A percentile compares a stretch with the other conserved stretches of the same genome.
These are phyloP conservation scores for Encarsia formosa DNA, from an alignment of 2,888 invertebrate species.

Conservation along the genomic window DNA sequence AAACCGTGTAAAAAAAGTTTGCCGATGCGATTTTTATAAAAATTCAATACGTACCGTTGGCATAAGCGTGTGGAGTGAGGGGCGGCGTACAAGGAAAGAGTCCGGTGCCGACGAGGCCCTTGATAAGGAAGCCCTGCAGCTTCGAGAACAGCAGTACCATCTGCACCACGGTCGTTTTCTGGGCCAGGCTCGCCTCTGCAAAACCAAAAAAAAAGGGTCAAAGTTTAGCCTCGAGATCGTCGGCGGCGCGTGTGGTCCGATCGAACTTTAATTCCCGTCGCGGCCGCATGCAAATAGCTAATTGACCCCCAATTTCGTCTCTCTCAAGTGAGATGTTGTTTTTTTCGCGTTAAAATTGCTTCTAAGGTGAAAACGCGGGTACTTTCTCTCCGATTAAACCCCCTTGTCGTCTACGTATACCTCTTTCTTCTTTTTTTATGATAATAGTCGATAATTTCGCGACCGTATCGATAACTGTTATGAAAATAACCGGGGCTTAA, in stretches of 20 bases:
- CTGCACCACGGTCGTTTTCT: slow-evolving; percentile 56
- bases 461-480: not conserved
- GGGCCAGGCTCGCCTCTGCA: slow-evolving; percentile 43
- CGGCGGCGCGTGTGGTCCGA: slow-evolving; percentile 25
- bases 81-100: slow-evolving; percentile 62
- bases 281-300: not conserved
- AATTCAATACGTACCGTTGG: slow-evolving; percentile 58
- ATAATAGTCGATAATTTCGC: no score
- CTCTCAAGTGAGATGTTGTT: no score
- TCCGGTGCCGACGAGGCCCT: slow-evolving; percentile 56
- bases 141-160: slow-evolving; percentile 65
- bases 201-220: slow-evolving; percentile 24
- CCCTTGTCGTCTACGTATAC: no score
- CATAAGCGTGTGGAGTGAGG: slow-evolving; percentile 63
- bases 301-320: not conserved
- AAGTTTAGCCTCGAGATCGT: slow-evolving; percentile 22
- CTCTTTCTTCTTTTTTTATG: no score
- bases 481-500: no score
- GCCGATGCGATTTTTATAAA: no score
- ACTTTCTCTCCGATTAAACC: no score
- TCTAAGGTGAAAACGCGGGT: no score
- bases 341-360: no score
- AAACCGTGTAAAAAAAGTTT: no score
- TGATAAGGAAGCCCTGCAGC: slow-evolving; percentile 61
- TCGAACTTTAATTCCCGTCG: not conserved